These are phyloP conservation scores for Sebastes iracundus DNA, from an alignment of 2,797 vertebrate species.

Conservation along the genomic window DNA sequence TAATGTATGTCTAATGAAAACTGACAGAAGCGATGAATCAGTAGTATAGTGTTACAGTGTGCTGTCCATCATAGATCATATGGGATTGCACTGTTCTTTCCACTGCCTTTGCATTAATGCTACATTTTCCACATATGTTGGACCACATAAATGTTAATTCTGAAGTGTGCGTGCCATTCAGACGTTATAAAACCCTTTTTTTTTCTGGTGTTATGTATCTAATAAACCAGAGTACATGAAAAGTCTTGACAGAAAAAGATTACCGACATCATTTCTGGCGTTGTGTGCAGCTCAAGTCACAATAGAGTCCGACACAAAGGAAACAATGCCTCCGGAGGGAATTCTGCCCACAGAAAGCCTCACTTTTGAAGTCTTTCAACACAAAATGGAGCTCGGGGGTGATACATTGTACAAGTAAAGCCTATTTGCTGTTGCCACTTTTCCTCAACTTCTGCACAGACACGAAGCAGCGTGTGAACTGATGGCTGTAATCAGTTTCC, in stretches of 20 bases:
- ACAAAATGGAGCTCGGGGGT: constrained; percentile 19
- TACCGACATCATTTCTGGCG: not conserved
- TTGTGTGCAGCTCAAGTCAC: constrained; percentile 20
- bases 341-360: constrained; percentile 33
- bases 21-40: constrained; percentile 20
- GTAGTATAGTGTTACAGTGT: not conserved
- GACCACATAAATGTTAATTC: not conserved
- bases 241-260: constrained; percentile 8
- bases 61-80: constrained; percentile 1
- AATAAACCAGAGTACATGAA: constrained; percentile 4
- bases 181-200: constrained; percentile 2
- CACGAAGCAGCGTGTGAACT: not conserved
- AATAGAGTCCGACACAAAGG: constrained; percentile 34
- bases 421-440: constrained; percentile 19
- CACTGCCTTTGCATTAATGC: not conserved
- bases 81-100: not conserved
- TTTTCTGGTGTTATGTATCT: constrained; percentile 7
- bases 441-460: constrained; percentile 17
- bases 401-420: constrained; percentile 27
- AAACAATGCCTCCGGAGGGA: constrained; percentile 31
- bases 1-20: not conserved
- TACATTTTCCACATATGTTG: not conserved
- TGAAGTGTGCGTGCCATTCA: not conserved
- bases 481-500: constrained; percentile 33
- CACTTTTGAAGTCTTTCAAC: constrained; percentile 32